phyloP scores from a whole-genome alignment of 2,888 invertebrate species.

The Nipponacmea schrenckii region DNA sequence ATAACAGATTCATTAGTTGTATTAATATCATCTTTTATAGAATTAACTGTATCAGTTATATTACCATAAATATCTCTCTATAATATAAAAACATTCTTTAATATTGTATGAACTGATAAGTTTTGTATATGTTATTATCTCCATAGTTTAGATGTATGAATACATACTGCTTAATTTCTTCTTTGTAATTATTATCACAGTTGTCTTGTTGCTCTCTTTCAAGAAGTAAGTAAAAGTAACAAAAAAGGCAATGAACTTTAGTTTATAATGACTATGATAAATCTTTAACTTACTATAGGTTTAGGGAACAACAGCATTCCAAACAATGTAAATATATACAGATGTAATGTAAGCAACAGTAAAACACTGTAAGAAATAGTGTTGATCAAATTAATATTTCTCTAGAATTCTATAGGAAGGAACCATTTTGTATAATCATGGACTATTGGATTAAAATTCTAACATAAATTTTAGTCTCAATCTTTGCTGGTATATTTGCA shows the following conservation, averaged over 20 bases:
- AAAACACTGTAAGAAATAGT: slow-evolving; percentile 55
- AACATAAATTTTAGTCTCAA: too few species aligned
- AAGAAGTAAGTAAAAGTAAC: too few species aligned
- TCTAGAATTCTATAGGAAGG: too few species aligned
- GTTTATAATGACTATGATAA: not conserved
- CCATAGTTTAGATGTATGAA: too few species aligned
- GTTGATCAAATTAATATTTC: not conserved
- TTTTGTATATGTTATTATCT: not conserved
- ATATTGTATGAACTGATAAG: not conserved
- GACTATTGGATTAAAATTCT: too few species aligned
- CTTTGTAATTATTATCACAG: too few species aligned
- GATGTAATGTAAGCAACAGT: slow-evolving; percentile 59
- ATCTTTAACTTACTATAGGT: slow-evolving; percentile 30
- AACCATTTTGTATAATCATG: too few species aligned
- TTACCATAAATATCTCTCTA: not conserved
- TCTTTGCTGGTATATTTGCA: too few species aligned
- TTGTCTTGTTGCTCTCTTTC: too few species aligned
- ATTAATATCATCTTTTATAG: not conserved
- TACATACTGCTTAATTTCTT: too few species aligned
- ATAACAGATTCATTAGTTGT: not conserved
- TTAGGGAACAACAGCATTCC: slow-evolving; percentile 65
- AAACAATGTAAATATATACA: slow-evolving; percentile 64
- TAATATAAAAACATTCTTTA: not conserved
- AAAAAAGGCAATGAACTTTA: too few species aligned
- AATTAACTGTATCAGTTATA: not conserved